These are phyloP conservation scores for Pemphigus obesinymphae DNA, from an alignment of 1,140 invertebrate species.

Conservation along the genomic window DNA sequence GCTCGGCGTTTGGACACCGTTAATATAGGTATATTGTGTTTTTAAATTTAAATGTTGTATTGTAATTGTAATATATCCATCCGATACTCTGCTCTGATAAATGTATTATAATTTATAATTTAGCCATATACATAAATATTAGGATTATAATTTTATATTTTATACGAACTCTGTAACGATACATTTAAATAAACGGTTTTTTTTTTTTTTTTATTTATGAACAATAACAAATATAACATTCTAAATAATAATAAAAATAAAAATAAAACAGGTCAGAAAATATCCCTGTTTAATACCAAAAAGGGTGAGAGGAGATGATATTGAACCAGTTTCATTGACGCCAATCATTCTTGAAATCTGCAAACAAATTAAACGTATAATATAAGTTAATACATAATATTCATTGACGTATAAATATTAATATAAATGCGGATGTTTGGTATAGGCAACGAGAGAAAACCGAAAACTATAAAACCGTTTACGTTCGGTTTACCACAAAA, in stretches of 20 bases:
- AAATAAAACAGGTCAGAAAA: constrained; percentile 26
- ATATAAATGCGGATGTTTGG: no score
- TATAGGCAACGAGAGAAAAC: no score
- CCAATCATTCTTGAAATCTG: constrained; percentile 13
- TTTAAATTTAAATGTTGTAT: not conserved
- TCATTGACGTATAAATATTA: no score
- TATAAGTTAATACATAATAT: no score
- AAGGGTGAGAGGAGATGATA: constrained; percentile 25
- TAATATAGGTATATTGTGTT: not conserved
- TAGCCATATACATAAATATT: no score
- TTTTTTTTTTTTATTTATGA: not conserved
- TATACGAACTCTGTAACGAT: not conserved
- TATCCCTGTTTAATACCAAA: constrained; percentile 20
- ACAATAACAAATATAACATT: constrained; percentile 27
- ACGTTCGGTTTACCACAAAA: no score
- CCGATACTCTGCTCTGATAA: not conserved
- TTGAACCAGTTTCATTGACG: not conserved
- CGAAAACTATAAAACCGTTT: no score
- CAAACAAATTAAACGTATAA: not conserved
- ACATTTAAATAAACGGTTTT: constrained; percentile 2
- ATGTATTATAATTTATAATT: no score
- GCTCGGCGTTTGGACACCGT: not conserved
- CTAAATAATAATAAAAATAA: constrained; percentile 23
- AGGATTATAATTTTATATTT: not conserved
- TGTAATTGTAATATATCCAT: no score